phyloP scores from a whole-genome alignment of 2,113 vertebrate genomes.

The Ahaetulla prasina region DNA sequence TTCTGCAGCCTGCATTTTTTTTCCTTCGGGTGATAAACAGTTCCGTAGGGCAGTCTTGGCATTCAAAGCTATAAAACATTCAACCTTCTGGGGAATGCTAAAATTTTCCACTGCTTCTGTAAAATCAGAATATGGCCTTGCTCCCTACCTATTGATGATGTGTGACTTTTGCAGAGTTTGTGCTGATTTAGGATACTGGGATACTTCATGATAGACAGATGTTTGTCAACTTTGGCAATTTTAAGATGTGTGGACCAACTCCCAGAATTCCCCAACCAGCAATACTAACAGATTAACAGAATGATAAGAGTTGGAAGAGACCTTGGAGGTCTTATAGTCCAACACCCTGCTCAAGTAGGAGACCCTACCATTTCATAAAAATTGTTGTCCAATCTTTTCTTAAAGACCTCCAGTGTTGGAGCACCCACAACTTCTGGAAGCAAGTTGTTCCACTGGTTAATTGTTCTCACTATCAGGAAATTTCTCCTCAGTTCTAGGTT shows the following conservation, averaged over 20 bases:
- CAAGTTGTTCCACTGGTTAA: no score
- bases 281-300: neutral
- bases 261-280: neutral
- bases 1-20: neutral
- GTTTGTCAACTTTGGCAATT: neutral
- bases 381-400: no score
- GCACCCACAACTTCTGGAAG: no score
- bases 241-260: neutral
- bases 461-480: no score
- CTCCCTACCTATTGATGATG: neutral
- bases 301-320: no score
- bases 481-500: no score
- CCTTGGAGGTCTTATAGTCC: no score
- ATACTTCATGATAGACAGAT: neutral
- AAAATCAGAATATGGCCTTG: neutral
- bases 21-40: neutral
- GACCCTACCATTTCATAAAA: no score
- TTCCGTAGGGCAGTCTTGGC: rapidly evolving
- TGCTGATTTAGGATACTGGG: neutral
- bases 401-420: no score
- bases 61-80: rapidly evolving
- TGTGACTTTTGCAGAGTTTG: neutral
- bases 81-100: neutral
- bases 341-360: no score
- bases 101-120: neutral